phyloP scores from a whole-genome alignment of 2,113 vertebrate genomes.

The Atherinomorus stipes region DNA sequence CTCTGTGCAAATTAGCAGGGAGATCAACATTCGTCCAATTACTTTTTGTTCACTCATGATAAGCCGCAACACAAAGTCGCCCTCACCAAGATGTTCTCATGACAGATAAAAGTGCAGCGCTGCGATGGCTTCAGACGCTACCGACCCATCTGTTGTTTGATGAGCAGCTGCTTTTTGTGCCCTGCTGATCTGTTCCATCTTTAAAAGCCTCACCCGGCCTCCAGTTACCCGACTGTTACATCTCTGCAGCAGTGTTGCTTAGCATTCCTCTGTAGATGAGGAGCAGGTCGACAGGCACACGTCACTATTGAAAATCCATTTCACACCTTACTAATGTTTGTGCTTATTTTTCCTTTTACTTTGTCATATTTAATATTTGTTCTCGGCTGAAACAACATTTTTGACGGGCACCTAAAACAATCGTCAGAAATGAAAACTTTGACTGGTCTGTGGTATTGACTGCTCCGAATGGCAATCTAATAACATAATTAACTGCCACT shows the following conservation, averaged over 20 bases:
- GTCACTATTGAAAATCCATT: slow-evolving; percentile 7
- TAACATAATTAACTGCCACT: slow-evolving; percentile 33
- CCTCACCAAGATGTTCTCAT: neutral
- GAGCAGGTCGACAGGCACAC: neutral
- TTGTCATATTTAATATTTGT: slow-evolving; percentile 8
- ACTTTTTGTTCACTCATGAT: neutral
- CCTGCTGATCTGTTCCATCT: slow-evolving; percentile 5
- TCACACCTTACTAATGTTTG: neutral
- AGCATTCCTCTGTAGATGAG: slow-evolving; percentile 7
- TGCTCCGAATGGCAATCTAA: slow-evolving; percentile 21
- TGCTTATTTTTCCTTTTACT: neutral
- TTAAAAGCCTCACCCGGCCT: slow-evolving; percentile 23
- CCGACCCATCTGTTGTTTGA: neutral
- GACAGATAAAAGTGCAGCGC: neutral
- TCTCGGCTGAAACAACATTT: slow-evolving; percentile 21
- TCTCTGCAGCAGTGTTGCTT: neutral
- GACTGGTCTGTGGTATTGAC: neutral
- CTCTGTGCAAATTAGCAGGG: too few species aligned
- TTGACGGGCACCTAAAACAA: slow-evolving; percentile 50
- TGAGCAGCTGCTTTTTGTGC: slow-evolving; percentile 10
- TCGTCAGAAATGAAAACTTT: slow-evolving; percentile 38
- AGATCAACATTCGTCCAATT: neutral
- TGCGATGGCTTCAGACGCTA: neutral
- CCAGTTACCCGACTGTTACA: neutral
- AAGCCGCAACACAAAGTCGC: neutral